phyloP scores from a whole-genome alignment of 2,113 vertebrate genomes.

The Leucopternis melanops region DNA sequence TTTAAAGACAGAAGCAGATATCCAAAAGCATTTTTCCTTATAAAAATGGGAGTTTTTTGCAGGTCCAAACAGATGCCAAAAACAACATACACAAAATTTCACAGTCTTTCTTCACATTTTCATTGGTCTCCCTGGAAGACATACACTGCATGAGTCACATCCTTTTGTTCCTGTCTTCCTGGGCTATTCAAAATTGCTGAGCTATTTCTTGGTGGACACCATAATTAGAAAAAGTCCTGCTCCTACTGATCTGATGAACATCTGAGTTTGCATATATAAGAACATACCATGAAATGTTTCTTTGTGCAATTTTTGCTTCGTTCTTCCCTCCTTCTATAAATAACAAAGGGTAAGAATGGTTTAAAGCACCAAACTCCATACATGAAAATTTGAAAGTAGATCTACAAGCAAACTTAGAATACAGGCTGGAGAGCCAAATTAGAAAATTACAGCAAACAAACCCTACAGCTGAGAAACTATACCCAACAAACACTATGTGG shows the following conservation, averaged over 20 bases:
- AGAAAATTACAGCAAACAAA: not conserved
- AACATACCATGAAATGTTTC: not conserved
- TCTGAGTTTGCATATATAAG: not conserved
- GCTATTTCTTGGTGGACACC: not conserved
- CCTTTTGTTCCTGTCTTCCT: conserved; percentile 7
- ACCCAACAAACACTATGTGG: not conserved
- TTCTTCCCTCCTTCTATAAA: not conserved
- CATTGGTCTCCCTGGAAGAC: not conserved
- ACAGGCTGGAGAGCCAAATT: not conserved
- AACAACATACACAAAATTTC: not conserved
- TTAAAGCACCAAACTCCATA: not conserved
- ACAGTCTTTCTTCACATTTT: conserved; percentile 16
- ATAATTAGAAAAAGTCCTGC: not conserved
- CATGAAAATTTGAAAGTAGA: not conserved
- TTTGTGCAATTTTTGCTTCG: not conserved
- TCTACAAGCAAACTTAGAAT: not conserved
- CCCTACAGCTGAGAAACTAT: not conserved
- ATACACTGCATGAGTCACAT: not conserved
- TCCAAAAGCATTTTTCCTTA: not conserved
- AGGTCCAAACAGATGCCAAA: not conserved
- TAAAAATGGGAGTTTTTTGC: not conserved
- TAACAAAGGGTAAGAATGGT: not conserved
- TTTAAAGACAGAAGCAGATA: not conserved
- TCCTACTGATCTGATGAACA: not conserved
- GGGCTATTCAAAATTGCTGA: not conserved